Conservation (phyloP, 1,140 invertebrate species). For the Solen grandis region DNA sequence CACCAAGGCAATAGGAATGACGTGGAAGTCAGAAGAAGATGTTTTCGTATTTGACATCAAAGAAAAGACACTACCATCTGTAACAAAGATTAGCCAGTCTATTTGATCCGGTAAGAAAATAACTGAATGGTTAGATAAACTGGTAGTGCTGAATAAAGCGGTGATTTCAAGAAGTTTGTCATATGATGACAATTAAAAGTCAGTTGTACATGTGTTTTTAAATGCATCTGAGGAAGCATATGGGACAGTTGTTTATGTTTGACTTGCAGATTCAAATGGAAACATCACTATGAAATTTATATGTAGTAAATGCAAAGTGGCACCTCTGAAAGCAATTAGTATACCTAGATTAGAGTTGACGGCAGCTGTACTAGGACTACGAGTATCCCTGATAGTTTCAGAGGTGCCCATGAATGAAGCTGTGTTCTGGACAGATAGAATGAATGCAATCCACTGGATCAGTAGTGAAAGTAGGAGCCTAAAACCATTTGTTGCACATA, state of each 20-base stretch:
- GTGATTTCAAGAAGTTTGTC: background rate
- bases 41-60: background rate
- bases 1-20: background rate
- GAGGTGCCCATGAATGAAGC: background rate
- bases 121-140: background rate
- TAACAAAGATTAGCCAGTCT: background rate
- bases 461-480: background rate
- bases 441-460: background rate
- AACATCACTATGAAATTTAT: slow-evolving; percentile 15
- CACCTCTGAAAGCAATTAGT: background rate
- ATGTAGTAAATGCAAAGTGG: slow-evolving; percentile 8
- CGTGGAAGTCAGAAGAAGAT: background rate
- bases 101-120: background rate
- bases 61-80: background rate
- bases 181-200: background rate
- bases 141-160: background rate
- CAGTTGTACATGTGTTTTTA: background rate
- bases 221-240: slow-evolving; percentile 25
- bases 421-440: background rate
- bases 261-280: background rate
- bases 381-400: background rate
- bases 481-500: slow-evolving; percentile 8
- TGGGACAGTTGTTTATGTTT: background rate
- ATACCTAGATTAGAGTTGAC: slow-evolving; percentile 17
- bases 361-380: slow-evolving; percentile 17